These are phyloP conservation scores for Chirona hameri DNA, from an alignment of 2,888 invertebrate species.

Conservation along the genomic window DNA sequence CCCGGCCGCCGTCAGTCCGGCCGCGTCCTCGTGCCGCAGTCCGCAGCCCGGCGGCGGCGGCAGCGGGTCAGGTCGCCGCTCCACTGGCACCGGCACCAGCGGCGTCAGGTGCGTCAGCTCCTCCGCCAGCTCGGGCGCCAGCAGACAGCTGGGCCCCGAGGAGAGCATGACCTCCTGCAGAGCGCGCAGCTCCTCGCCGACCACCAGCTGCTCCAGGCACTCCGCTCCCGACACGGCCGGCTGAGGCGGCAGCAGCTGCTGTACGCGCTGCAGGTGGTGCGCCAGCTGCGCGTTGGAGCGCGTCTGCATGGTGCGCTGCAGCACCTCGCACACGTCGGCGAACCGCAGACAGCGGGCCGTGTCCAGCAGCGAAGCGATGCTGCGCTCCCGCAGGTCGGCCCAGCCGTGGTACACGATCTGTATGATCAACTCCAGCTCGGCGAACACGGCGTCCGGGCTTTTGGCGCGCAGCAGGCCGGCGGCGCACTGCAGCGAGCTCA, in stretches of 20 bases:
- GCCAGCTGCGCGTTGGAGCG: background rate
- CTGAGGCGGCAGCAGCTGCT: background rate
- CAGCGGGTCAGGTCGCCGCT: background rate
- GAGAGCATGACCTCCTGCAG: background rate
- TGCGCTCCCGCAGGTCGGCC: background rate
- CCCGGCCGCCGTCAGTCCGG: background rate
- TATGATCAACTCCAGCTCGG: constrained; percentile 4
- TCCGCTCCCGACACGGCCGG: background rate
- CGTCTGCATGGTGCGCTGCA: background rate
- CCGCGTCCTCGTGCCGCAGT: background rate
- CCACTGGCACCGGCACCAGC: background rate
- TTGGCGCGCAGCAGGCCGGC: background rate
- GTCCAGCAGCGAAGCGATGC: background rate
- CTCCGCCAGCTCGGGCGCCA: background rate
- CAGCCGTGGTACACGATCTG: background rate
- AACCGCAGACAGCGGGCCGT: background rate
- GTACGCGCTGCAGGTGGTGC: too few species aligned
- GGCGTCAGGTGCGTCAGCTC: background rate
- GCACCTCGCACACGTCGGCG: background rate
- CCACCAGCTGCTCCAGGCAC: background rate
- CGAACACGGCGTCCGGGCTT: background rate
- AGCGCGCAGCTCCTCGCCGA: background rate
- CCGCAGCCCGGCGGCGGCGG: background rate
- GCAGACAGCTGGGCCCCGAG: background rate
- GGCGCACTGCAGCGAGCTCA: background rate